A percentile compares a stretch with the other conserved stretches of the same genome.
These are phyloP conservation scores for Tachina lurida DNA, from an alignment of 2,888 invertebrate species.

Conservation along the genomic window DNA sequence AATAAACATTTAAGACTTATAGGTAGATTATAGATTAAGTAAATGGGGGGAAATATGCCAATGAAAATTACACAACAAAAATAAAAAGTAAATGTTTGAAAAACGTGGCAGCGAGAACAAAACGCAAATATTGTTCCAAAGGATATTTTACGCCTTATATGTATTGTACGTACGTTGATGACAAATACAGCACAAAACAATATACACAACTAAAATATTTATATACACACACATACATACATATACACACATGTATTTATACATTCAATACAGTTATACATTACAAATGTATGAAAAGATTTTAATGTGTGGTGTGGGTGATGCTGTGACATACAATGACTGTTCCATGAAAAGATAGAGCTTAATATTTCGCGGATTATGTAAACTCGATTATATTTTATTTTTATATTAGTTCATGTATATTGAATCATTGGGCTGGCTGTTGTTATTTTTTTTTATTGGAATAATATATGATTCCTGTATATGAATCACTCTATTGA, in stretches of 20 bases:
- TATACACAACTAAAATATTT: slow-evolving; percentile 46
- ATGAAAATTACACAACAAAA: slow-evolving; percentile 25
- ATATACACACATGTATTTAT: too few relatives aligned
- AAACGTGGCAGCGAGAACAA: background rate
- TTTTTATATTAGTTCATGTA: too few relatives aligned
- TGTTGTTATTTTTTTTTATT: too few relatives aligned
- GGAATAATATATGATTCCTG: too few relatives aligned
- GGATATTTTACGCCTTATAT: slow-evolving; percentile 75
- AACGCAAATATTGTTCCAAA: slow-evolving; percentile 57
- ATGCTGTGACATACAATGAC: slow-evolving; percentile 1
- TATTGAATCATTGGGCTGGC: too few relatives aligned
- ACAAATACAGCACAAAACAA: slow-evolving; percentile 75
- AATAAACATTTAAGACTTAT: too few relatives aligned
- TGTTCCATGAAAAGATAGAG: too few relatives aligned
- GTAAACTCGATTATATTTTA: too few relatives aligned
- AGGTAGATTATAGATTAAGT: too few relatives aligned
- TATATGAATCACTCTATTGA: too few relatives aligned
- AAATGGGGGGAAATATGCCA: slow-evolving; percentile 20
- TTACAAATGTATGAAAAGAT: background rate
- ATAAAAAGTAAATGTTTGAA: slow-evolving; percentile 27
- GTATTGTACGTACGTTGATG: slow-evolving; percentile 82
- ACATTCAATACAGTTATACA: background rate
- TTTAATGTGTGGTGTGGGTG: background rate
- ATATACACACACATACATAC: too few relatives aligned
- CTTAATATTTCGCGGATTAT: too few relatives aligned